phyloP scores from a whole-genome alignment of 2,113 vertebrate genomes.

The Microcebus ravelobensis region DNA sequence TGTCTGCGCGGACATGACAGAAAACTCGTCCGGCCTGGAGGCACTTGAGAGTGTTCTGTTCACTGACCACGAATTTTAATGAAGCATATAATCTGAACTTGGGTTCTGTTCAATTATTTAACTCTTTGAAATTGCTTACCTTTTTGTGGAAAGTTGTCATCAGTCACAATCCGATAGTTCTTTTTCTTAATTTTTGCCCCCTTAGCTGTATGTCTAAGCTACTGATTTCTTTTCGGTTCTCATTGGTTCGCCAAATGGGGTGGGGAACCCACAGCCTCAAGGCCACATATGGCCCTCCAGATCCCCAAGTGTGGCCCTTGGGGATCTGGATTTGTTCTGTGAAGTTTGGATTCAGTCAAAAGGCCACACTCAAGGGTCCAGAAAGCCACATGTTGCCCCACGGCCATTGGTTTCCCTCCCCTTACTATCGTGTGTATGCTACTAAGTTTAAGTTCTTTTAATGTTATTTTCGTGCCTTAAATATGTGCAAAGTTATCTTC shows the following conservation, averaged over 20 bases:
- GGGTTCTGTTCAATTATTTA: slow-evolving; percentile 37
- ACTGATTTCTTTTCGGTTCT: slow-evolving; percentile 32
- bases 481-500: background rate
- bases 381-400: too few species aligned
- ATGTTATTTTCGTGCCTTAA: slow-evolving; percentile 23
- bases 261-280: too few species aligned
- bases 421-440: background rate
- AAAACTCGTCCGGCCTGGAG: background rate
- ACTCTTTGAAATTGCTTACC: slow-evolving; percentile 38
- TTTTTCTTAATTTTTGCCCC: background rate
- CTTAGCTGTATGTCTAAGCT: background rate
- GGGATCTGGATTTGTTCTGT: too few species aligned
- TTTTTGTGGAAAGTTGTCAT: slow-evolving; percentile 34
- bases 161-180: background rate
- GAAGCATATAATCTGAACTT: slow-evolving; percentile 38
- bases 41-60: slow-evolving; percentile 36
- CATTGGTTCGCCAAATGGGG: background rate
- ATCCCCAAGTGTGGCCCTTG: too few species aligned
- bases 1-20: background rate
- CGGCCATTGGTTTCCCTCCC: background rate
- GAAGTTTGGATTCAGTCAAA: too few species aligned
- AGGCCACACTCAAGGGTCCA: too few species aligned
- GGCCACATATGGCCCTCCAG: too few species aligned
- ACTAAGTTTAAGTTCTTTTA: slow-evolving; percentile 11
- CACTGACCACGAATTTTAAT: slow-evolving; percentile 31